Evolutionary conservation across 2,888 invertebrate genomes (phyloP), one percentile per base, ranked within the genome.

Genomic region (Tridacna gigas): DNA sequence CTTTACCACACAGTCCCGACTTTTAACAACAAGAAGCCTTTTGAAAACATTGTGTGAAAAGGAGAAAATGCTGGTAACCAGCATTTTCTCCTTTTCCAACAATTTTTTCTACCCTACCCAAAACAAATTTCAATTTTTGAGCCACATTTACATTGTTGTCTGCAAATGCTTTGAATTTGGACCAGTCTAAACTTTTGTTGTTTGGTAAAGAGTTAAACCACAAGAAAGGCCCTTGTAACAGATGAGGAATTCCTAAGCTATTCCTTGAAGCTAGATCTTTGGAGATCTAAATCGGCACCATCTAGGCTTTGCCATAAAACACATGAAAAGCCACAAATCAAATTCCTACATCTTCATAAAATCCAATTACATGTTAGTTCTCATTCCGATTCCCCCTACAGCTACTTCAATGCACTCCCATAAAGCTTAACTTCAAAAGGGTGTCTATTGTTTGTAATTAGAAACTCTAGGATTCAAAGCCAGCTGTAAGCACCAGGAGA

Each of bases 251-350:
- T 45, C 67, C 67, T 9, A 37, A 37, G 45, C 51, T 48, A 51
- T 71, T 15, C 71, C 71, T 51, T 22, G 51, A 48, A 51, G 71
- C 71, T 3, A 71, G 25, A 51, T 71, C 71, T 71, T 4, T 26
- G 25, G 26, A 63, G 15, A 71, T 71, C 71, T 22, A 51, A 22
- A 71, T 71, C 71, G 12, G 51, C 63, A 18, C 51, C 67, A 47
- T 48, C 25, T 51, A 37, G 61, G 74, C 25, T 71, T 61, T 67
- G 47, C 45, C 22, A 71, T 51, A 37, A 45, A 67, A 45, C 67
- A 75, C 75, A 75, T 75, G 63, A 75, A 37, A 75, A 75, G 75
- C 63, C 11, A 45, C 63, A 63, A 75, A 75, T 75, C 63, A 75
- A 75, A 75, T 75, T 75, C 75, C 75, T 15, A 12, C 28, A 75